phyloP scores from a whole-genome alignment of 1,140 invertebrate genomes.

The Condylostylus longicornis region DNA sequence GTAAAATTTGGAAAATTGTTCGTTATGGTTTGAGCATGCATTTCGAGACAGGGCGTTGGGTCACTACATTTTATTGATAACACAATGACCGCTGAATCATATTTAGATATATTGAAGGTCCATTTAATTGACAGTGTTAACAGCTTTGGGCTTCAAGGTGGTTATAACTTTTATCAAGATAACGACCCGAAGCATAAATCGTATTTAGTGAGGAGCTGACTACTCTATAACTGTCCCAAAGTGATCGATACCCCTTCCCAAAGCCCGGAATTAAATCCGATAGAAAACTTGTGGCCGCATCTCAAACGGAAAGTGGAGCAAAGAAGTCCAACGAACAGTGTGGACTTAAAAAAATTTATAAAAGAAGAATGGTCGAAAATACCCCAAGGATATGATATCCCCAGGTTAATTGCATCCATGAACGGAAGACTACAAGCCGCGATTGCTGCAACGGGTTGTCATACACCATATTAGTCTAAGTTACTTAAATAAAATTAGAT shows the following conservation, averaged over 20 bases:
- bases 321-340: too few relatives aligned
- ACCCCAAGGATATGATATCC: too few relatives aligned
- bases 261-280: slow-evolving; percentile 7
- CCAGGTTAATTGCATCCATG: too few relatives aligned
- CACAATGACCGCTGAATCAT: slow-evolving; percentile 8
- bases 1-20: slow-evolving; percentile 27
- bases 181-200: slow-evolving; percentile 9
- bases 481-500: too few relatives aligned
- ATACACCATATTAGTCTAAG: too few relatives aligned
- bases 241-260: slow-evolving; percentile 6
- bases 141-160: slow-evolving; percentile 7
- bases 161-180: slow-evolving; percentile 8
- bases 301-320: too few relatives aligned
- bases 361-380: too few relatives aligned
- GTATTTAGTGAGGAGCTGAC: slow-evolving; percentile 4
- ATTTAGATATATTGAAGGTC: slow-evolving; percentile 12
- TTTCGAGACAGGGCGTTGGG: slow-evolving; percentile 15
- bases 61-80: slow-evolving; percentile 13
- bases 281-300: slow-evolving; percentile 6
- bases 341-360: too few relatives aligned
- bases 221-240: slow-evolving; percentile 7
- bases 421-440: too few relatives aligned
- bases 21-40: slow-evolving; percentile 28
- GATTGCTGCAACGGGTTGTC: too few relatives aligned
- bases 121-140: slow-evolving; percentile 9